Evolutionary conservation across 2,888 invertebrate species (phyloP).

Genomic region (Eupithecia pulchellata): DNA sequence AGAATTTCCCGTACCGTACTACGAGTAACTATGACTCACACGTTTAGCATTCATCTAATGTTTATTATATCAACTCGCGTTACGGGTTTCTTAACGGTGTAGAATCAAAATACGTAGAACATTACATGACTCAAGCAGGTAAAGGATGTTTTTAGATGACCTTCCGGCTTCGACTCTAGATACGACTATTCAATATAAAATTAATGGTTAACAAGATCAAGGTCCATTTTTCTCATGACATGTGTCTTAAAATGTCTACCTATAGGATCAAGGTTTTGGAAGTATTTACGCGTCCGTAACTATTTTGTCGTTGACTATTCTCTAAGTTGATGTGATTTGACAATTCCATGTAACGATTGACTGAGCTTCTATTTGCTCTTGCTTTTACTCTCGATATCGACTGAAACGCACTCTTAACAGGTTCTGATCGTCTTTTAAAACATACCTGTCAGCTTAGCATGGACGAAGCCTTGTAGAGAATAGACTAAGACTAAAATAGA

Average conservation of each 20-base stretch:
- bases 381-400: too few species aligned
- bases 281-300: too few species aligned
- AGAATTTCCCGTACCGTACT: slow-evolving; percentile 10
- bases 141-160: background rate
- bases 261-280: background rate
- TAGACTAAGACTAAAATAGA: background rate
- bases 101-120: slow-evolving; percentile 2
- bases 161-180: background rate
- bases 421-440: too few species aligned
- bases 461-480: too few species aligned
- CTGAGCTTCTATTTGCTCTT: too few species aligned
- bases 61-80: background rate
- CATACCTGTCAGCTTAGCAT: too few species aligned
- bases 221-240: background rate
- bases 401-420: too few species aligned
- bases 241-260: too few species aligned
- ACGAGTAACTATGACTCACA: background rate
- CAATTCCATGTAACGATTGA: background rate
- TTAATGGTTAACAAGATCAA: background rate
- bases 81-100: background rate
- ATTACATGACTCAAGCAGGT: background rate
- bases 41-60: background rate
- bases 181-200: background rate
- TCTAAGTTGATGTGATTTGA: background rate
- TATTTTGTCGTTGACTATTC: too few species aligned